phyloP scores from a whole-genome alignment of 2,888 invertebrate species.

The Drosophila fungiperda region DNA sequence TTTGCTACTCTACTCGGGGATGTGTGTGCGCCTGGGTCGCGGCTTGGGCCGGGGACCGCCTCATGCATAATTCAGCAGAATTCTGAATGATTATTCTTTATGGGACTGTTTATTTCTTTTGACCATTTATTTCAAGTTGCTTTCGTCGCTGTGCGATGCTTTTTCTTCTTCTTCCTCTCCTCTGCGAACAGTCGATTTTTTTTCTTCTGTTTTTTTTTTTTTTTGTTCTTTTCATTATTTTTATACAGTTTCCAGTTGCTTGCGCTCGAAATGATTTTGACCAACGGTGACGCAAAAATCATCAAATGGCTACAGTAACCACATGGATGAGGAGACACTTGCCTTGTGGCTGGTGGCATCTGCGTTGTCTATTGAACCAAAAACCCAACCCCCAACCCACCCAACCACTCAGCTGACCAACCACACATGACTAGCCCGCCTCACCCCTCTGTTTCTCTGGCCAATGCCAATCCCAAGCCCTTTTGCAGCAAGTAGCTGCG shows the following conservation, averaged over 20 bases:
- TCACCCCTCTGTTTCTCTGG: not conserved
- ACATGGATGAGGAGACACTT: constrained; percentile 22
- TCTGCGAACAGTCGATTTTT: constrained; percentile 17
- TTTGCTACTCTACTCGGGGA: constrained; percentile 34
- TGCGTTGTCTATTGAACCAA: constrained; percentile 77
- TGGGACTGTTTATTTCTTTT: constrained; percentile 85
- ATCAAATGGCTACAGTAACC: constrained; percentile 64
- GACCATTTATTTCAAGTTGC: constrained; percentile 84
- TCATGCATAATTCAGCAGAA: constrained; percentile 85
- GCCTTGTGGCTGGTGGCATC: constrained; percentile 36
- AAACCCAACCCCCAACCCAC: constrained; percentile 37
- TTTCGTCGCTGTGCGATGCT: constrained; percentile 51
- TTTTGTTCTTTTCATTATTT: constrained; percentile 69
- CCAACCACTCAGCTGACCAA: constrained; percentile 47
- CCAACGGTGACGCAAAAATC: constrained; percentile 81
- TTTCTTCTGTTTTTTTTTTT: constrained; percentile 9
- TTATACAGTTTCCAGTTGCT: constrained; percentile 83
- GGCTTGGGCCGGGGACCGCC: constrained; percentile 47
- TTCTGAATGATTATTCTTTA: constrained; percentile 85
- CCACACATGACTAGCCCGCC: constrained; percentile 33
- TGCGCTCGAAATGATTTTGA: constrained; percentile 81
- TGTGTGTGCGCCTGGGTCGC: constrained; percentile 26
- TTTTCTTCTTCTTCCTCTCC: constrained; percentile 12
- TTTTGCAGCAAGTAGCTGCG: constrained; percentile 62
- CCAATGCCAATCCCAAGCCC: constrained; percentile 37